Base-by-base conservation (phyloP, 1,140 invertebrate species). In the Ridgeia piscesae region DNA sequence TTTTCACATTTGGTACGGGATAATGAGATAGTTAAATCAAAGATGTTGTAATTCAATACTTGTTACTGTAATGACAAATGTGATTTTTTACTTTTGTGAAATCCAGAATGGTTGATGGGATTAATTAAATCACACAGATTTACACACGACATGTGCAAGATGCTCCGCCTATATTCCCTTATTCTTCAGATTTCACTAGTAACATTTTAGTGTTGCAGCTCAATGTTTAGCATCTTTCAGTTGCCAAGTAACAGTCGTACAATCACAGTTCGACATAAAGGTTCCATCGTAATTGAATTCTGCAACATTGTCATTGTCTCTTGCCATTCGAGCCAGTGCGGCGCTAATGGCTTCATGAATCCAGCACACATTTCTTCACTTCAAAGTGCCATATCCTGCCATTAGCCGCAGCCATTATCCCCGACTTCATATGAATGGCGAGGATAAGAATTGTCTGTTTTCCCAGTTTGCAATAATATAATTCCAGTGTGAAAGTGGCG, bases 211-310 rank as follows among this genome's bases (percentile, higher is more conserved):
- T 77, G 58, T 77, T 77, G 27, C 27, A 77, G 27, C 27, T 77
- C 58, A 77, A 77, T 77, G 58, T 77, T 77, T 77, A 77, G 58
- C 58, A 77, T 77, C 58, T 77, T 77, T 77, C 58, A 77, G 58
- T 77, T 77, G 58, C 58, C 58, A 77, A 77, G 58, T 77, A 77
- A 77, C 58, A 77, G 58, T n/a, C 58, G 58, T 77, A 77, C 11
- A 77, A 77, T 77, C 27, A 27, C 58, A 21, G 58, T 21, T 31
- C 58, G 17, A 27, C 27, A 21, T 27, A 77, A 77, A 77, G 58
- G 58, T 77, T 77, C 58, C 58, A 77, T 77, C 27, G 58, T 77
- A 77, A 77, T 77, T 77, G 58, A 77, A 77, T 77, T 77, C 58
- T 77, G 58, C 58, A 27, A 77, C 58, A 77, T 77, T 77, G 14